A percentile compares a stretch with the other conserved stretches of the same genome.
Conservation (phyloP, 2,113 vertebrate genomes). For the Periophthalmodon schlosseri region DNA sequence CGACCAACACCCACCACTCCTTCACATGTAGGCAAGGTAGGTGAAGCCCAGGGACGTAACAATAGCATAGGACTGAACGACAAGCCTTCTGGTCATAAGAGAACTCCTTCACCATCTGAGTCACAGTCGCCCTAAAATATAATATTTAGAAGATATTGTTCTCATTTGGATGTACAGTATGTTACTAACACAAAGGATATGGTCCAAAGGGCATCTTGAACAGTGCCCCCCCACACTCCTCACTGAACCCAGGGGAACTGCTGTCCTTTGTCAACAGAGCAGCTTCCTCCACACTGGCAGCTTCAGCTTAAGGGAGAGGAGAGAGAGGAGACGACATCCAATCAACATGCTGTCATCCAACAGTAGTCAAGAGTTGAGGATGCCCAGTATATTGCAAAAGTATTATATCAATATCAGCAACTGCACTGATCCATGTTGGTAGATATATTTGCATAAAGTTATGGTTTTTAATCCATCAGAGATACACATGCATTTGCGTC, state of each 20-base stretch:
- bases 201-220: not conserved
- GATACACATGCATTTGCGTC: too few species aligned
- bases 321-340: not conserved
- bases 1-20: not conserved
- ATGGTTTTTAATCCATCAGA: too few species aligned
- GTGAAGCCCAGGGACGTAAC: not conserved
- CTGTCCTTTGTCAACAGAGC: slow-evolving; percentile 75
- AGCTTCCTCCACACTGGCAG: slow-evolving; percentile 65
- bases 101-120: too few species aligned
- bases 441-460: too few species aligned
- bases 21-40: not conserved
- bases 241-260: slow-evolving; percentile 66
- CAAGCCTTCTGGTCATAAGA: too few species aligned
- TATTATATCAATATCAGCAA: not conserved
- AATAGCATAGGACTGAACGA: too few species aligned
- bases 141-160: too few species aligned
- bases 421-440: not conserved
- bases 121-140: too few species aligned
- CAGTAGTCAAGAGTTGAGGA: not conserved
- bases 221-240: not conserved
- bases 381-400: not conserved
- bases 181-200: not conserved
- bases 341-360: not conserved
- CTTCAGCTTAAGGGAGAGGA: slow-evolving; percentile 40
- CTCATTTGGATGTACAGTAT: not conserved